Evolutionary conservation across 2,113 vertebrate genomes (phyloP), one percentile per base, ranked within the genome.

Genomic region (Crocuta crocuta): DNA sequence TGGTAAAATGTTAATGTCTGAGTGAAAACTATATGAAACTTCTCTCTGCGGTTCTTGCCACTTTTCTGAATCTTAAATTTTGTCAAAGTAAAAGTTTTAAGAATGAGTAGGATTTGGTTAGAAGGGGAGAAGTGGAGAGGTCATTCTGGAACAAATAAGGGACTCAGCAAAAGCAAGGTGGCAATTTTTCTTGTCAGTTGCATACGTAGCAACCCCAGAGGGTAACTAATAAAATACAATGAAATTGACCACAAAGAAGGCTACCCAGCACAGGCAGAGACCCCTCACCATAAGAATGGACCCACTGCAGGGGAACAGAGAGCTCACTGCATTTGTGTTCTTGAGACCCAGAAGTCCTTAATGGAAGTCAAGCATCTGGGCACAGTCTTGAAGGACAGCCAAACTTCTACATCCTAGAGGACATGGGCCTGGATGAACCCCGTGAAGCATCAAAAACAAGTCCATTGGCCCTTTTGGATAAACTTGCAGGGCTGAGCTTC

Each of bases 1-100:
- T 5, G 31, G 13, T 16, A 28, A 9, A 28, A 24, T 28, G 79
- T 66, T 66, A 48, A 43, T 11, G n/a, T 73, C 48, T 4, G 19
- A 31, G 68, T 9, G 24, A 91, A 87, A 45, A n/a, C 3, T 16
- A 48, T 5, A 7, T 3, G 16, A 39, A 45, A 58, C 83, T 74
- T 53, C 82, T 89, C 88, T 39, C 21, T 33, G 35, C 3, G 11
- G 24, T 15, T 55, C 79, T 50, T 70, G 23, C 55, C 73, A 21
- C n/a, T 83, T 83, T 90, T 80, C 86, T 45, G 78, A 89, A 76
- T 48, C 66, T 35, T 53, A 91, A 96, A 83, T 55, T 61, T 17
- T 86, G 81, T 84, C 31, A 19, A 24, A 93, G 86, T 70, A 13
- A 84, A 73, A 43, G 35, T 92, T 91, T 63, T 16, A 68, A 73